Percentiles rank a stretch among this genome's conserved stretches.
Conservation (phyloP, 1,140 invertebrate species). For the Gonioctena quinquepunctata region DNA sequence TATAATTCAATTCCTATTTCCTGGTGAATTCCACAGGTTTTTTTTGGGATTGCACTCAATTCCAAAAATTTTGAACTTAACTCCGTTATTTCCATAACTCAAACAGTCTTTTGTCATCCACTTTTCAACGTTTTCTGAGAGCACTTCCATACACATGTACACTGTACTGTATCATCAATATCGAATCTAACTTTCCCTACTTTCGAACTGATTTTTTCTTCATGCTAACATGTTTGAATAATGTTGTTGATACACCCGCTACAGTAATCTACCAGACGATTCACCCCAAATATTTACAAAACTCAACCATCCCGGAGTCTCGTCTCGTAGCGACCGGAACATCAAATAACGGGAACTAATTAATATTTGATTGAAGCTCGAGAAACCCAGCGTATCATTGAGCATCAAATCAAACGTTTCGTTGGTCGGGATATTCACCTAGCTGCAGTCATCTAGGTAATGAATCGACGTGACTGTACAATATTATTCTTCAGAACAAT, state of each 20-base stretch:
- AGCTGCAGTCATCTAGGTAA: not conserved
- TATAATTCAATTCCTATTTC: too few relatives aligned
- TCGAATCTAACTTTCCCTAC: not conserved
- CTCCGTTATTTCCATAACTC: too few relatives aligned
- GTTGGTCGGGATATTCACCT: not conserved
- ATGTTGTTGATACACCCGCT: too few relatives aligned
- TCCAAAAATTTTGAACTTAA: too few relatives aligned
- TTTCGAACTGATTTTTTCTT: not conserved
- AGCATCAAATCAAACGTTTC: constrained; percentile 8
- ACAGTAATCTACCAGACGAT: too few relatives aligned
- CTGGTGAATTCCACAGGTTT: too few relatives aligned
- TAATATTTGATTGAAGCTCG: constrained; percentile 3
- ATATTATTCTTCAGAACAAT: too few relatives aligned
- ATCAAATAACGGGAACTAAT: not conserved
- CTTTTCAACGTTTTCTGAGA: too few relatives aligned
- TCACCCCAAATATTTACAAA: not conserved
- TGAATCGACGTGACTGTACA: constrained; percentile 1
- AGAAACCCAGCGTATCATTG: not conserved
- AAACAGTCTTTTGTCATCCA: too few relatives aligned
- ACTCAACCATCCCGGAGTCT: not conserved
- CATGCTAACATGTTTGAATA: too few relatives aligned
- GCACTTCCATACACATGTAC: too few relatives aligned
- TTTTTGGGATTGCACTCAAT: too few relatives aligned
- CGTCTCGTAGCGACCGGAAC: not conserved
- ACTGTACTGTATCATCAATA: not conserved